Evolutionary conservation across 2,888 invertebrate species (phyloP).

Genomic region (Aleiodes testaceus): DNA sequence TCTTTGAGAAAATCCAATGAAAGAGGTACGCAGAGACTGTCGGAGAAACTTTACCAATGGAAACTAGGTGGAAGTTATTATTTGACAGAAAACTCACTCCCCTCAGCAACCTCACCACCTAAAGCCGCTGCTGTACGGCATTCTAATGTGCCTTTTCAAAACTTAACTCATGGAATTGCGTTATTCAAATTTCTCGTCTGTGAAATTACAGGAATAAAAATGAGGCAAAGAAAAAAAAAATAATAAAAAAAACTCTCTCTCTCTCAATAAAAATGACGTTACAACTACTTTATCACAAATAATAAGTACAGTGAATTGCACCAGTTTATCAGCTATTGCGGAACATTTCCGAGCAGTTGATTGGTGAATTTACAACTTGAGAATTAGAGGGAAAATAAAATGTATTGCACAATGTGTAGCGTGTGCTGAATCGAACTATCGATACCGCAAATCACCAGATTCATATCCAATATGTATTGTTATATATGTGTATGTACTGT

Average conservation of each 20-base stretch:
- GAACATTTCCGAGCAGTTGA: background rate
- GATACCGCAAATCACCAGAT: background rate
- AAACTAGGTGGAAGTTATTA: slow-evolving; percentile 63
- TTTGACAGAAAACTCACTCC: slow-evolving; percentile 51
- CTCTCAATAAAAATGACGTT: too few relatives aligned
- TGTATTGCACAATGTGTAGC: background rate
- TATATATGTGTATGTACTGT: slow-evolving; percentile 9
- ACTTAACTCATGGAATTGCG: slow-evolving; percentile 64
- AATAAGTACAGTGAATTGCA: too few relatives aligned
- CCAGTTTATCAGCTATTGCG: too few relatives aligned
- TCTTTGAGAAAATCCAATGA: too few relatives aligned
- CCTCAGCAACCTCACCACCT: slow-evolving; percentile 51
- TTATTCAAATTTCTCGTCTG: slow-evolving; percentile 63
- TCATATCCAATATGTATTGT: slow-evolving; percentile 20
- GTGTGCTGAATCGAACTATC: background rate
- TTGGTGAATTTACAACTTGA: background rate
- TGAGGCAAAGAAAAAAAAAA: background rate
- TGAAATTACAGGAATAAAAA: slow-evolving; percentile 4
- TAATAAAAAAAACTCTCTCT: too few relatives aligned
- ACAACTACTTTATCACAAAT: too few relatives aligned
- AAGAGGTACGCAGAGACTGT: slow-evolving; percentile 20
- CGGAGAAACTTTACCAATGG: slow-evolving; percentile 56
- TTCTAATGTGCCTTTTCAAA: slow-evolving; percentile 60
- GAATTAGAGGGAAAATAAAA: background rate
- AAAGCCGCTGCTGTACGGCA: slow-evolving; percentile 43